These are phyloP conservation scores for Akabosia matsudoensis DNA, from an alignment of 1,140 invertebrate genomes.

Conservation along the genomic window DNA sequence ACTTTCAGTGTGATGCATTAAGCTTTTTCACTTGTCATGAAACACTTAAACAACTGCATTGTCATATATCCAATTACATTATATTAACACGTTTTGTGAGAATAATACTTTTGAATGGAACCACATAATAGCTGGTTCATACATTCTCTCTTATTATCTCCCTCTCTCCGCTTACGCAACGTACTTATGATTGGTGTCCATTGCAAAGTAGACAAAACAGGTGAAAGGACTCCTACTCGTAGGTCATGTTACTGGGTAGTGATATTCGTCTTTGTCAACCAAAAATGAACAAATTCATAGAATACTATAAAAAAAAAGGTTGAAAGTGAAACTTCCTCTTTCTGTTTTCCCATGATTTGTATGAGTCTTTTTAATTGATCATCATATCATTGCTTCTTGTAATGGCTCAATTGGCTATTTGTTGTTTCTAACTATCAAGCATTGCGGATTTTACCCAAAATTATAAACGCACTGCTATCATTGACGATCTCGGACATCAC, in stretches of 20 bases:
- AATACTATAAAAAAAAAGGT: no score
- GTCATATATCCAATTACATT: neutral
- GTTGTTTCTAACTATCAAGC: no score
- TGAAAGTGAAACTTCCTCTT: no score
- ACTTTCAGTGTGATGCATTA: neutral
- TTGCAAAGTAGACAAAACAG: constrained; percentile 7
- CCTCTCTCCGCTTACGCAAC: no score
- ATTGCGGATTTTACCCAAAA: no score
- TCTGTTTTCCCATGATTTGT: no score
- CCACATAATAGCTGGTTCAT: neutral
- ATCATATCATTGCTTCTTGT: no score
- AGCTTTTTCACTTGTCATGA: neutral
- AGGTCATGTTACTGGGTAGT: neutral
- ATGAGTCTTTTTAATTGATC: no score
- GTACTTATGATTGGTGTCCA: neutral
- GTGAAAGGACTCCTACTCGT: neutral
- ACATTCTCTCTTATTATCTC: no score
- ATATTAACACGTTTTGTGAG: neutral
- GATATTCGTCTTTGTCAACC: neutral
- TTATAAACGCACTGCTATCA: no score
- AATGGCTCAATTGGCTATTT: no score
- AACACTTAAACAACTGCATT: neutral
- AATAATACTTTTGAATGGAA: neutral
- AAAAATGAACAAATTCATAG: neutral
- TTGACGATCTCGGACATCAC: no score